These are phyloP conservation scores for Helicoverpa armigera DNA, from an alignment of 1,140 invertebrate genomes.

Conservation along the genomic window DNA sequence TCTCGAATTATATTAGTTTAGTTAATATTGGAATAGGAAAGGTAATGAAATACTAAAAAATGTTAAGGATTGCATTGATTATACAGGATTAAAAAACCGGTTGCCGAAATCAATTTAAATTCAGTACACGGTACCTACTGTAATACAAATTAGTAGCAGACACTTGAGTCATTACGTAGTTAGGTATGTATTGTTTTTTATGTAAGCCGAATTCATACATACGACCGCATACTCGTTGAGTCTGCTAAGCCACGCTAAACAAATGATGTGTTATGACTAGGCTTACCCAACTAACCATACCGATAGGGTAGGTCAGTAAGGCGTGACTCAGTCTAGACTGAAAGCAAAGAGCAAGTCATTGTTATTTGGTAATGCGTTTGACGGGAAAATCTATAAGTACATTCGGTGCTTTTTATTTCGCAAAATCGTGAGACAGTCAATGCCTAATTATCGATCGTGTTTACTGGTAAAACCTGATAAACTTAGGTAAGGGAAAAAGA, in stretches of 20 bases:
- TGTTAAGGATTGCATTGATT: not conserved
- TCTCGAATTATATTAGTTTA: not conserved
- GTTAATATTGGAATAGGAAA: not conserved
- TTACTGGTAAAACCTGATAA: not conserved
- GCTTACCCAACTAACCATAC: not conserved
- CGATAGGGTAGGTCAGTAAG: conserved; percentile 22
- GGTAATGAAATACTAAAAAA: not conserved
- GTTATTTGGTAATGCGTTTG: not conserved
- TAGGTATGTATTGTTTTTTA: not conserved
- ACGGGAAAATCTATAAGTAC: not conserved
- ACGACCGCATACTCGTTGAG: not conserved
- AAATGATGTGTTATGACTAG: conserved; percentile 8
- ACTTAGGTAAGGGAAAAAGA: conserved; percentile 2
- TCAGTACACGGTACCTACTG: too few relatives aligned
- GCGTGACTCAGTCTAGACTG: conserved; percentile 6
- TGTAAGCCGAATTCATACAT: not conserved
- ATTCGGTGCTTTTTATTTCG: not conserved
- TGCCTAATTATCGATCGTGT: conserved; percentile 6
- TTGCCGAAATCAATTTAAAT: not conserved
- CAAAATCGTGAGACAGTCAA: not conserved
- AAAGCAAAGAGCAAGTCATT: conserved; percentile 9
- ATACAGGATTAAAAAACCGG: not conserved
- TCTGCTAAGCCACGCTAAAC: not conserved
- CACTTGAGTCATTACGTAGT: not conserved
- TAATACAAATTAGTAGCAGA: conserved; percentile 2